Evolutionary conservation across 2,888 invertebrate species (phyloP).

Genomic region (Drosophila algonquin): DNA sequence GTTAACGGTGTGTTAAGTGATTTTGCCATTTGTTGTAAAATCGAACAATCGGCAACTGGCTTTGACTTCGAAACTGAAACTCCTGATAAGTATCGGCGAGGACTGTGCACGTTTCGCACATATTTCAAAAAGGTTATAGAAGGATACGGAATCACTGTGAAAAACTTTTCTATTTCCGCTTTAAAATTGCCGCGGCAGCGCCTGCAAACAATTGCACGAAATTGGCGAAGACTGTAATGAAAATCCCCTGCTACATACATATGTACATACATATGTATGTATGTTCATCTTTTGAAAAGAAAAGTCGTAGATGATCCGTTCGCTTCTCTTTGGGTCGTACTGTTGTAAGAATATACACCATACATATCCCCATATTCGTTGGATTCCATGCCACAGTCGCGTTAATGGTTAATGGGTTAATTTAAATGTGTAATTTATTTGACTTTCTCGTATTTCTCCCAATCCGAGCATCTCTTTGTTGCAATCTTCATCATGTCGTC

Average conservation of each 20-base stretch:
- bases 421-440: slow-evolving; percentile 57
- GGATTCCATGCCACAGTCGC: not conserved
- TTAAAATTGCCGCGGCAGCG: slow-evolving; percentile 52
- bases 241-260: not conserved
- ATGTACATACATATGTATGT: too few species aligned
- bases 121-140: slow-evolving; percentile 66
- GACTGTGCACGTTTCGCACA: slow-evolving; percentile 70
- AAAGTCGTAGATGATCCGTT: not conserved
- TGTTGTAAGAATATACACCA: too few species aligned
- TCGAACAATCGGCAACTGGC: slow-evolving; percentile 65
- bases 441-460: slow-evolving; percentile 8
- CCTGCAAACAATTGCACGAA: slow-evolving; percentile 32
- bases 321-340: not conserved
- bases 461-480: not conserved
- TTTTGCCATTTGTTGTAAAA: slow-evolving; percentile 66
- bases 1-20: slow-evolving; percentile 81
- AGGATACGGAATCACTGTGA: slow-evolving; percentile 6
- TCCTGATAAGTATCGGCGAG: slow-evolving; percentile 57
- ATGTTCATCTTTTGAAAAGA: not conserved
- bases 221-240: slow-evolving; percentile 57
- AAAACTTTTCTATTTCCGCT: slow-evolving; percentile 65
- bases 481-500: slow-evolving; percentile 40
- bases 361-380: not conserved
- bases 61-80: slow-evolving; percentile 49
- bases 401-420: slow-evolving; percentile 54